These are phyloP conservation scores for Mimas tiliae DNA, from an alignment of 2,888 invertebrate genomes.

Conservation along the genomic window DNA sequence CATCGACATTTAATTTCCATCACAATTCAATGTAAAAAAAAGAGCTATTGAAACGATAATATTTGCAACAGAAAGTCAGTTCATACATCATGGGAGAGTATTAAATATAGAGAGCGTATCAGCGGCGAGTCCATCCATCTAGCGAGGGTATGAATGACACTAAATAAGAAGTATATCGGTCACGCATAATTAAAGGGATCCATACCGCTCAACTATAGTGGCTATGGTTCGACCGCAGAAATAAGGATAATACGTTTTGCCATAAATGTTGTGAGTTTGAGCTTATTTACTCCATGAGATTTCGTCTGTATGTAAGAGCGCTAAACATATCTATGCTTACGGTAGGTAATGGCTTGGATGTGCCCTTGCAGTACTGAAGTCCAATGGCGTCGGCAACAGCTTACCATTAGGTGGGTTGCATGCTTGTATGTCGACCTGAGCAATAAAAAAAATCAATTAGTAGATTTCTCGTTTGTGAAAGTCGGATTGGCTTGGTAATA, in stretches of 20 bases:
- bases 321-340: too few relatives aligned
- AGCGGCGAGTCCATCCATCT: slow-evolving; percentile 42
- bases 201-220: slow-evolving; percentile 53
- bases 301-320: too few relatives aligned
- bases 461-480: too few relatives aligned
- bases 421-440: too few relatives aligned
- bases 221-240: slow-evolving; percentile 42
- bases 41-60: slow-evolving; percentile 14
- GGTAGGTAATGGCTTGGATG: too few relatives aligned
- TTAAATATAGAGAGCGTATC: slow-evolving; percentile 21
- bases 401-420: too few relatives aligned
- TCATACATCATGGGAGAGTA: slow-evolving; percentile 21
- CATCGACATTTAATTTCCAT: slow-evolving; percentile 13
- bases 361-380: too few relatives aligned
- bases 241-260: neutral
- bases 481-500: too few relatives aligned
- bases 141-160: slow-evolving; percentile 57
- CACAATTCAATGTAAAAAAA: slow-evolving; percentile 19
- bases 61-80: slow-evolving; percentile 21
- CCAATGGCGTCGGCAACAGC: too few relatives aligned
- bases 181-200: slow-evolving; percentile 69
- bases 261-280: too few relatives aligned
- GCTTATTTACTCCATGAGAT: too few relatives aligned
- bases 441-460: too few relatives aligned
- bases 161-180: slow-evolving; percentile 73